Conservation (phyloP, 2,888 invertebrate genomes). For the Apeira syringaria region DNA sequence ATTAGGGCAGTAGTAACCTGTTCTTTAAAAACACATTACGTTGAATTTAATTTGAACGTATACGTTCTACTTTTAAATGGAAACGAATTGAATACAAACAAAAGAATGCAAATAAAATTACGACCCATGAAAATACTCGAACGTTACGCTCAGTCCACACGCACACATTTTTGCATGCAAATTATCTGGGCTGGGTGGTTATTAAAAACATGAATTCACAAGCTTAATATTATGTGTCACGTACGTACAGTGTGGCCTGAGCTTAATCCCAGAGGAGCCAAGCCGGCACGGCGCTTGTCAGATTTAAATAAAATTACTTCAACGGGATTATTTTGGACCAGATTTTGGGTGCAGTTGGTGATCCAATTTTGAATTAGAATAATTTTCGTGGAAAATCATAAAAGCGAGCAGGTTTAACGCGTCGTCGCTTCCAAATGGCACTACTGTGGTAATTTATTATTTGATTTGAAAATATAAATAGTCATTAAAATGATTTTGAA, state of each 20-base stretch:
- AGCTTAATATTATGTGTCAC: slow-evolving; percentile 1
- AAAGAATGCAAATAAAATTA: slow-evolving; percentile 21
- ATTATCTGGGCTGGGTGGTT: slow-evolving; percentile 5
- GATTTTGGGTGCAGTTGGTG: neutral
- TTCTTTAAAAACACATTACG: too few species aligned
- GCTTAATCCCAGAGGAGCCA: slow-evolving; percentile 2
- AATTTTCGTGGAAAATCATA: neutral
- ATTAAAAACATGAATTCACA: slow-evolving; percentile 11
- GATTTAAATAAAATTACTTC: slow-evolving; percentile 5
- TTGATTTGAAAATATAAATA: too few species aligned
- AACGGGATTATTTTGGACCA: neutral
- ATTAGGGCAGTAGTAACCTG: too few species aligned
- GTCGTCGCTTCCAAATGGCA: too few species aligned
- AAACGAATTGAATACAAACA: slow-evolving; percentile 19
- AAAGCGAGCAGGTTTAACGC: too few species aligned
- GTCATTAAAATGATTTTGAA: too few species aligned
- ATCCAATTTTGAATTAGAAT: neutral
- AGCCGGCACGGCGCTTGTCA: slow-evolving; percentile 2
- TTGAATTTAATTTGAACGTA: too few species aligned
- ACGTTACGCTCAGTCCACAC: slow-evolving; percentile 9
- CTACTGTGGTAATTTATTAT: too few species aligned
- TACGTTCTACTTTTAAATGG: slow-evolving; percentile 12
- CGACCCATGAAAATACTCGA: slow-evolving; percentile 12
- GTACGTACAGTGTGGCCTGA: slow-evolving; percentile 1
- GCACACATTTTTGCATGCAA: slow-evolving; percentile 14